Percentiles rank a stretch among this genome's conserved stretches.
phyloP scores from a whole-genome alignment of 2,888 invertebrate species.

The Petrolisthes manimaculis region DNA sequence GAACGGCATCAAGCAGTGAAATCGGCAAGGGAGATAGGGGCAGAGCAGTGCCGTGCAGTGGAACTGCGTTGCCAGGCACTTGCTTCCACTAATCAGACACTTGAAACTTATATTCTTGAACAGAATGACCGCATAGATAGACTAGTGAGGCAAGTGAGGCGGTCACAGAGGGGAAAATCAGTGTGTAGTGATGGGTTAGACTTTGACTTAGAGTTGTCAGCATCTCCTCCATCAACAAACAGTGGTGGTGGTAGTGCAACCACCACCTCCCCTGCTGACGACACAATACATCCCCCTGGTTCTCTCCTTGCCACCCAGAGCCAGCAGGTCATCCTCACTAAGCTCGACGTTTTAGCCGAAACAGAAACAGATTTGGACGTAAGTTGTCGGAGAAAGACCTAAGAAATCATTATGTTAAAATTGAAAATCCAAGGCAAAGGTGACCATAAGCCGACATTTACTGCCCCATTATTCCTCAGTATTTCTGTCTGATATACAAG shows the following conservation, averaged over 20 bases:
- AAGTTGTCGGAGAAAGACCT: constrained; percentile 37
- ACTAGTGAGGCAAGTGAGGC: constrained; percentile 42
- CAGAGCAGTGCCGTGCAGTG: constrained; percentile 42
- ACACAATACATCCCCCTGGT: constrained; percentile 13
- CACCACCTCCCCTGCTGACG: constrained; percentile 30
- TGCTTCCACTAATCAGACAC: constrained; percentile 44
- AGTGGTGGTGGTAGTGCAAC: constrained; percentile 23
- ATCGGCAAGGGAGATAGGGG: constrained; percentile 40
- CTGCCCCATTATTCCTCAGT: no score
- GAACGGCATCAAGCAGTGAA: constrained; percentile 25
- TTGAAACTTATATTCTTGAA: constrained; percentile 40
- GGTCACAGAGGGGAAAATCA: constrained; percentile 52
- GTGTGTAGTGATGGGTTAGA: constrained; percentile 58
- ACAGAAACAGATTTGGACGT: constrained; percentile 36
- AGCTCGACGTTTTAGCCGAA: constrained; percentile 45
- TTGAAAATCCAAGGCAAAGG: no score
- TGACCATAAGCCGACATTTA: no score
- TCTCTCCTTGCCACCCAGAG: constrained; percentile 32
- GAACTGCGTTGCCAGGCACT: constrained; percentile 54
- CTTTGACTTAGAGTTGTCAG: constrained; percentile 49
- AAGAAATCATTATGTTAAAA: not conserved
- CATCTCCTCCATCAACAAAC: constrained; percentile 39
- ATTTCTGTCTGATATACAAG: no score
- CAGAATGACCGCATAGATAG: constrained; percentile 47
- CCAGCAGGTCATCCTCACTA: constrained; percentile 24